Base-by-base conservation (phyloP, 2,113 vertebrate genomes). In the Phalacrocorax carbo region DNA sequence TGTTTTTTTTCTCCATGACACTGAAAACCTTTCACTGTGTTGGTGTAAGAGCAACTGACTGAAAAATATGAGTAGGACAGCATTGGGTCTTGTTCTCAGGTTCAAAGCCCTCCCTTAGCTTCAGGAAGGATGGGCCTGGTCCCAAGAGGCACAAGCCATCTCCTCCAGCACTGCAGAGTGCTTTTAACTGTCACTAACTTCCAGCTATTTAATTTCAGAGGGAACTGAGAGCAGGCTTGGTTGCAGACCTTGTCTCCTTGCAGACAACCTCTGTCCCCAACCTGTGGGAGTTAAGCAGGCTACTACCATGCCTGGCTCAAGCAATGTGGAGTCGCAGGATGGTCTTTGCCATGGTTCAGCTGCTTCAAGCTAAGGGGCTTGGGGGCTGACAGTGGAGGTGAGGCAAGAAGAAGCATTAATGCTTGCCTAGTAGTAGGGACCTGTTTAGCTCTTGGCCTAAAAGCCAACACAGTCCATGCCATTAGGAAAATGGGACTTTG, bases 1-100 rank as follows among this genome's bases (percentile, higher is more conserved):
- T 0, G 1, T 38, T 68, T 36, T 36, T 36, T 14, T 78, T 65
- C 32, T 38, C 52, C 0, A 0, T 15, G 82, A 13, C 13, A 2
- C 58, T 46, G 81, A 30, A 77, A 61, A 54, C 11, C 26, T 38
- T n/a, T 49, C 25, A 1, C 27, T 19, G 19, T 23, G n/a, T 5
- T 38, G 51, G 18, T 38, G 30, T 48, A 27, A 61, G 70, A 87
- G 75, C 66, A 54, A 10, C 10, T 29, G 40, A 13, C 30, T 68
- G 72, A 38, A 61, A 65, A n/a, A 38, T 8, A 34, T 5, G 15
- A 58, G 14, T 36, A 55, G 23, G 65, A 16, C 32, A 23, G 25
- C 1, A 27, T 9, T 83, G 60, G 36, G 36, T 65, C n/a, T 11
- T 42, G 27, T 40, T 48, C 38, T 57, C 18, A 3, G 18, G 58